Evolutionary conservation across 2,797 vertebrate genomes (phyloP), one percentile per base, ranked within the genome.

Genomic region (Sparidentex hasta): DNA sequence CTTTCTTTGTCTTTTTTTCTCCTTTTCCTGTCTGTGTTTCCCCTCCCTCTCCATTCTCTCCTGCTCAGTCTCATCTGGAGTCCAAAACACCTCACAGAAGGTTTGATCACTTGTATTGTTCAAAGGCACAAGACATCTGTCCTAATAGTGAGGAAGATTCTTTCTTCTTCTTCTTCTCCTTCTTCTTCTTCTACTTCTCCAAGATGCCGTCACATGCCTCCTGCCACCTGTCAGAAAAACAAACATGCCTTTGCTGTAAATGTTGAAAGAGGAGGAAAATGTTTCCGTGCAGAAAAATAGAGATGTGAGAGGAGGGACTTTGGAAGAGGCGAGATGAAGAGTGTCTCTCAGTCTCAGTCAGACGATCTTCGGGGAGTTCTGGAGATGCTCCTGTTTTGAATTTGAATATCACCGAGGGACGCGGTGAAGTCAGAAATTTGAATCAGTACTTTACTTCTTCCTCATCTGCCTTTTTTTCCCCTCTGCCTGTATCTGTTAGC

Each of bases 171-270:
- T 71, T 48, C 57, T 71, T 55, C n/a, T 62, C 52, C 65, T 71
- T 33, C 41, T 62, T 50, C 56, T 72, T 76, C 58, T 68, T 66
- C 71, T 74, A 63, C 64, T 70, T 51, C n/a, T 59, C 46, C 9
- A 1, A 84, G 80, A 82, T 56, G 62, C 81, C 44, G 27, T 84
- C 75, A 74, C 59, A 44, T 51, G 63, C 72, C 72, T 83, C 75
- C 78, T 83, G 83, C 86, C 85, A 90, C 91, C 90, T 92, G 89
- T 92, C 91, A 91, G 71, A 71, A 81, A 92, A 89, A 79, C 71
- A 81, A 91, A 91, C 88, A 85, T 38, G 77, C 71, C 87, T 90
- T 86, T 86, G 79, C 87, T 87, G 76, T 77, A 75, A 44, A 84
- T 51, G 76, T 81, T 86, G 63, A 88, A 85, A 83, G 84, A 74